Conservation (phyloP, 2,888 invertebrate genomes). For the Phyto melanocephala region DNA sequence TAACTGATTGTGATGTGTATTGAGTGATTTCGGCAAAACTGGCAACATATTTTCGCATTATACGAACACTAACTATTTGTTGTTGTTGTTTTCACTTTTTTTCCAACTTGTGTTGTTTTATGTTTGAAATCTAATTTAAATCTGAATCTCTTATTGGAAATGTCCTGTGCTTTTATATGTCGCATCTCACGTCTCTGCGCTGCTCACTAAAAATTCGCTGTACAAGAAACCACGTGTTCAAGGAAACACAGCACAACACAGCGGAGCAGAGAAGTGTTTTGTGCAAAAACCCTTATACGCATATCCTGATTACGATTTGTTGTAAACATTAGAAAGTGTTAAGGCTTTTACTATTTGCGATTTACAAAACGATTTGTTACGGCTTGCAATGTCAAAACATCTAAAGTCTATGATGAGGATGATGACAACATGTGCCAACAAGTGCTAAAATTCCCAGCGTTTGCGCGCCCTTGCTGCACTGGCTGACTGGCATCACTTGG, state of each 20-base stretch:
- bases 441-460: conserved; percentile 79
- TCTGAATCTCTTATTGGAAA: conserved; percentile 76
- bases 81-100: background rate
- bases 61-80: background rate
- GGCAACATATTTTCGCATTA: conserved; percentile 68
- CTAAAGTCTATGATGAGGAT: conserved; percentile 53
- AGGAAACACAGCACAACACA: conserved; percentile 24
- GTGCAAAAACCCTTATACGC: conserved; percentile 67
- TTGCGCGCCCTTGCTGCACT: conserved; percentile 59
- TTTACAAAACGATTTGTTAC: conserved; percentile 72
- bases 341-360: conserved; percentile 62
- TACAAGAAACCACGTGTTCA: conserved; percentile 66
- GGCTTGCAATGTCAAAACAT: conserved; percentile 76
- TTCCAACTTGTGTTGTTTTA: conserved; percentile 60
- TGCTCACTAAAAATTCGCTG: conserved; percentile 19
- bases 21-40: conserved; percentile 67
- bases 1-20: conserved; percentile 70
- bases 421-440: conserved; percentile 70
- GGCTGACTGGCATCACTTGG: conserved; percentile 29
- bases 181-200: conserved; percentile 9
- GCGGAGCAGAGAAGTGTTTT: conserved; percentile 58
- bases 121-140: conserved; percentile 72
- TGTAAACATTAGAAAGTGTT: conserved; percentile 65
- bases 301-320: conserved; percentile 55
- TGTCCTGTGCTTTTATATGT: conserved; percentile 73